Conservation (phyloP, 2,113 vertebrate species). For the Hemiprocne comata region DNA sequence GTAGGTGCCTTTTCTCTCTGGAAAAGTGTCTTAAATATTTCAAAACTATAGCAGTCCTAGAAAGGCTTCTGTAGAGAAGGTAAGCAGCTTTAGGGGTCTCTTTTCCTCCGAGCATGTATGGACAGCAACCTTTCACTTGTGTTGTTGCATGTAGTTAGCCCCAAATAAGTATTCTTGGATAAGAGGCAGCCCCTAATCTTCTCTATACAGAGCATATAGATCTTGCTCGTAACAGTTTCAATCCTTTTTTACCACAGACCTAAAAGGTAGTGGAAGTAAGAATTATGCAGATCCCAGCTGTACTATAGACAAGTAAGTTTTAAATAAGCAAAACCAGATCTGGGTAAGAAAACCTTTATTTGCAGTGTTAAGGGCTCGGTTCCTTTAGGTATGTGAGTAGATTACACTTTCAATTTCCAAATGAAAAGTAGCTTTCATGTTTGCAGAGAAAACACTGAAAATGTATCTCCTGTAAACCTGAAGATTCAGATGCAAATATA, state of each 20-base stretch:
- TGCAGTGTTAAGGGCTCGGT: neutral
- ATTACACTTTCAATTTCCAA: neutral
- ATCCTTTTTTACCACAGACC: neutral
- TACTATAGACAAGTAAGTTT: neutral
- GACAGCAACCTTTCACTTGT: neutral
- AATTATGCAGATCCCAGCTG: neutral
- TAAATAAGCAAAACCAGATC: neutral
- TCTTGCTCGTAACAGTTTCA: neutral
- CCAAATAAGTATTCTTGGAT: neutral
- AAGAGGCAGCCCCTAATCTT: neutral
- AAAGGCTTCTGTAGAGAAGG: neutral
- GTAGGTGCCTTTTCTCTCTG: neutral
- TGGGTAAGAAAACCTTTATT: neutral
- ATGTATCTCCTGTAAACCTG: neutral
- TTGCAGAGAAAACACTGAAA: neutral
- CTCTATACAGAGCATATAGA: neutral
- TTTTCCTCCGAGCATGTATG: neutral
- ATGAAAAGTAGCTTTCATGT: neutral
- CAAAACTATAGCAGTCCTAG: neutral
- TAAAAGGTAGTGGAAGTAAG: neutral
- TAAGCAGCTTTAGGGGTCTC: neutral
- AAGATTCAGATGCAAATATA: neutral
- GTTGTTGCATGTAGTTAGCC: neutral
- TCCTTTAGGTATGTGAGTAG: neutral
- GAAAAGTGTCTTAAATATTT: neutral